Base-by-base conservation (phyloP, 2,797 vertebrate species). In the Lepidocolaptes lacrymiger region DNA sequence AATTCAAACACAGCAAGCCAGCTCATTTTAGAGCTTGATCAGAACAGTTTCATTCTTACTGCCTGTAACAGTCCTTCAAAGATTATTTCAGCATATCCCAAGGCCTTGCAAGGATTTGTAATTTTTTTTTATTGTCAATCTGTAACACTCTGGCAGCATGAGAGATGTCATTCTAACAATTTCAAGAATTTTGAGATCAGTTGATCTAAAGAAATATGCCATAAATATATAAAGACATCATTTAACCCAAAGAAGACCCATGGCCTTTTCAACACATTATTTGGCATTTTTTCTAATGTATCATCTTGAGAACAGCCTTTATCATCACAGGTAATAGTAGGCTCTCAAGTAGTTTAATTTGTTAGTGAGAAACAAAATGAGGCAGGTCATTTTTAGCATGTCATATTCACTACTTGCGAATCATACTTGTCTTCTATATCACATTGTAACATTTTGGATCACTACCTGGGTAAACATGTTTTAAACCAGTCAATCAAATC, bases 281-380 rank as follows among this genome's bases (percentile, higher is more conserved):
- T 14, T 56, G 36, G 46, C 8, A 4, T 49, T 71, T 85, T 54
- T 69, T 27, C 24, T 62, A 3, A 5, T 30, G 16, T n/a, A 68
- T 26, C 0, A 2, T 22, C 5, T 56, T 75, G 20, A 71, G 48
- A 92, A 24, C 5, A 43, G 0, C 1, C 1, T 73, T 63, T 48
- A 14, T n/a, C 8, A 28, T 55, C 18, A 36, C 4, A 71, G 17
- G 5, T 14, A 34, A 14, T 39, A 48, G 27, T 15, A 81, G 3
- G 14, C 7, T 75, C 10, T n/a, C 12, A 28, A 36, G 8, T 39
- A 59, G 46, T 58, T 87, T 69, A 37, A 69, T n/a, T 55, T 71
- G 9, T 4, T 69, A 54, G 4, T 54, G 56, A 63, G 19, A 56
- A 85, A 52, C 7, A 77, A 43, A 87, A 49, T 41, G 2, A 88